Evolutionary conservation across 2,113 vertebrate genomes (phyloP).

Genomic region (Mungos mungo): DNA sequence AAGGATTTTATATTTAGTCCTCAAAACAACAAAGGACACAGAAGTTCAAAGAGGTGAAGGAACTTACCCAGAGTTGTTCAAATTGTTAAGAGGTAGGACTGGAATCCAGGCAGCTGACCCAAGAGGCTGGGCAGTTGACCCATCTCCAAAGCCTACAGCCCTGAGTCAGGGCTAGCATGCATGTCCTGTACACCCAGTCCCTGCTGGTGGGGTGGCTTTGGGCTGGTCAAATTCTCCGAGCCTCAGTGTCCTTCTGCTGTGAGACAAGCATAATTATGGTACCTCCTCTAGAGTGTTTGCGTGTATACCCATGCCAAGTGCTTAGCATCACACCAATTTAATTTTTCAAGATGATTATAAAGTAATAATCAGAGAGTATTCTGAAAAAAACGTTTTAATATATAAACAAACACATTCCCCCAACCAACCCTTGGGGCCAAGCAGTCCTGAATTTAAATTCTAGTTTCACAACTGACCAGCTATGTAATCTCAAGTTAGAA

Average conservation of each 20-base stretch:
- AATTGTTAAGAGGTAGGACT: not conserved
- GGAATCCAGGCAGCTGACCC: not conserved
- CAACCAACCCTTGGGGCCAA: not conserved
- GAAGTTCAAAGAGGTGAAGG: not conserved
- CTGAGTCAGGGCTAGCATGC: not conserved
- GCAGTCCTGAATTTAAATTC: not conserved
- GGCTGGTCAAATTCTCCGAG: not conserved
- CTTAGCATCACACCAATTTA: not conserved
- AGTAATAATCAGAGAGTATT: not conserved
- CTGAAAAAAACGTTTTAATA: not conserved
- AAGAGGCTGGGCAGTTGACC: fast-evolving
- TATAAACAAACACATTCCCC: not conserved
- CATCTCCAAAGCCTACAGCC: not conserved
- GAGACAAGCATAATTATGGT: not conserved
- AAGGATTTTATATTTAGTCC: constrained; percentile 8
- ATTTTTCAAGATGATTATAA: not conserved
- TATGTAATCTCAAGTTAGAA: not conserved
- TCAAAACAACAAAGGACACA: not conserved
- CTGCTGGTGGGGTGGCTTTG: not conserved
- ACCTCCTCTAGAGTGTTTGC: not conserved
- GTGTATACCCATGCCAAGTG: not conserved
- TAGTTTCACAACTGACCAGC: not conserved
- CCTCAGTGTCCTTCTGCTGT: not conserved
- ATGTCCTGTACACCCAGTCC: fast-evolving
- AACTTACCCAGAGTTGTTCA: not conserved